Evolutionary conservation across 1,140 invertebrate species (phyloP).

Genomic region (Drosophila tristis): DNA sequence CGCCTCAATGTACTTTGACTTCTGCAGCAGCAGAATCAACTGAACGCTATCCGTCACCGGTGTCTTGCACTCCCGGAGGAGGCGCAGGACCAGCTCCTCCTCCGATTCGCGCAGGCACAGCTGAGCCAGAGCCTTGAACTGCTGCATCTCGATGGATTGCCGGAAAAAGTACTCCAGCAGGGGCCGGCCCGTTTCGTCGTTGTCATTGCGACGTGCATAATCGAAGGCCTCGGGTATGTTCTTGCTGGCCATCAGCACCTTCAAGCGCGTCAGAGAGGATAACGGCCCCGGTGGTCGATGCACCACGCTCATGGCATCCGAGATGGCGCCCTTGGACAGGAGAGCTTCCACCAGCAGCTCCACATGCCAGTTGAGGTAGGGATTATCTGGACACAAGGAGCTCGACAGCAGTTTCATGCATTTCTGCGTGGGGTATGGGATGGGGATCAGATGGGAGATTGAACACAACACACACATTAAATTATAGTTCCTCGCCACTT

Average conservation of each 20-base stretch:
- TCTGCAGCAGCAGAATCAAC: slow-evolving; percentile 73
- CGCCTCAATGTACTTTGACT: slow-evolving; percentile 78
- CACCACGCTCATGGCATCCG: slow-evolving; percentile 58
- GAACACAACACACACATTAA: background rate
- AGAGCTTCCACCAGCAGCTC: slow-evolving; percentile 60
- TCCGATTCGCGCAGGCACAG: slow-evolving; percentile 64
- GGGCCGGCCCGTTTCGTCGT: slow-evolving; percentile 31
- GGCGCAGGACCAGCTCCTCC: slow-evolving; percentile 54
- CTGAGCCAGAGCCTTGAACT: slow-evolving; percentile 62
- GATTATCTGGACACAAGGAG: slow-evolving; percentile 77
- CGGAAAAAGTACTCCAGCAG: slow-evolving; percentile 74
- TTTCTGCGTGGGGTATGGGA: slow-evolving; percentile 79
- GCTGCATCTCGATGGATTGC: slow-evolving; percentile 40
- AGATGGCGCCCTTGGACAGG: slow-evolving; percentile 31
- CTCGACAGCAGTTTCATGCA: slow-evolving; percentile 85
- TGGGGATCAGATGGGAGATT: background rate
- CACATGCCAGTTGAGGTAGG: slow-evolving; percentile 85
- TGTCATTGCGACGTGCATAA: slow-evolving; percentile 54
- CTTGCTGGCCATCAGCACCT: slow-evolving; percentile 66
- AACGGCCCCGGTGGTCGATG: slow-evolving; percentile 40
- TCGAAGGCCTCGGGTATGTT: slow-evolving; percentile 71
- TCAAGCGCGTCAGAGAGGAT: slow-evolving; percentile 40
- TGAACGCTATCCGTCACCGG: slow-evolving; percentile 59
- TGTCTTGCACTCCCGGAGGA: slow-evolving; percentile 49
- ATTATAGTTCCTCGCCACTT: slow-evolving; percentile 41